Conservation (phyloP, 2,797 vertebrate genomes). For the Macroramphosus scolopax region DNA sequence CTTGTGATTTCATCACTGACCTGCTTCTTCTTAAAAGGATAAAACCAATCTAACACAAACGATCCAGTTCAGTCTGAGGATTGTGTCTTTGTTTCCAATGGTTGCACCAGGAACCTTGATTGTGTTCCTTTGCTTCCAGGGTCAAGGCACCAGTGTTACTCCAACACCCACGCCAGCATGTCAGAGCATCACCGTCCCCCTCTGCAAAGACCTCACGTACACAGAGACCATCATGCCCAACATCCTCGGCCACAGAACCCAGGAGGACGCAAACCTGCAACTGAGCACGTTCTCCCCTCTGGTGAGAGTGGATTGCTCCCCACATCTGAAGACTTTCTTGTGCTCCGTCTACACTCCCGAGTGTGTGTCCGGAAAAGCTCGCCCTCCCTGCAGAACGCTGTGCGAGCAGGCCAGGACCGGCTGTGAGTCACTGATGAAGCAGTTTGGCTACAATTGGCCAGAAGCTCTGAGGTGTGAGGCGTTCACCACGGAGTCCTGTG, state of each 20-base stretch:
- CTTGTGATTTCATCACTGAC: too few relatives aligned
- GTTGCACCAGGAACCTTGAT: neutral
- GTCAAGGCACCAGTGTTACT: neutral
- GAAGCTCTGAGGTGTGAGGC: constrained; percentile 37
- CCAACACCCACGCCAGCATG: constrained; percentile 32
- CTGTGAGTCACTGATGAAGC: constrained; percentile 47
- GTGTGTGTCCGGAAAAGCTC: constrained; percentile 48
- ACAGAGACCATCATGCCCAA: constrained; percentile 63
- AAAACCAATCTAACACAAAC: too few relatives aligned
- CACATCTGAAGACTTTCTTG: constrained; percentile 56
- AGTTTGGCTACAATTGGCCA: constrained; percentile 43
- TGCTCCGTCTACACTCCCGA: constrained; percentile 62
- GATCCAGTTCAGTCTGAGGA: too few relatives aligned
- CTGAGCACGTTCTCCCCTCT: constrained; percentile 24
- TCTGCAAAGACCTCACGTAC: constrained; percentile 55
- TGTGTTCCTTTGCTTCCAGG: constrained; percentile 26
- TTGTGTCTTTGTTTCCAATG: neutral
- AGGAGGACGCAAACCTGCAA: constrained; percentile 13
- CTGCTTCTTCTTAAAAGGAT: too few relatives aligned
- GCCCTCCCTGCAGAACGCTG: constrained; percentile 46
- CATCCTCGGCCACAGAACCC: constrained; percentile 33
- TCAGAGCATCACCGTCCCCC: constrained; percentile 40
- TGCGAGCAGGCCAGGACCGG: constrained; percentile 48
- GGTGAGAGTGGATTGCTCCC: constrained; percentile 50
- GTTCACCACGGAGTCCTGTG: constrained; percentile 47